Base-by-base conservation (phyloP, 2,797 vertebrate species). In the Mastacembelus armatus region DNA sequence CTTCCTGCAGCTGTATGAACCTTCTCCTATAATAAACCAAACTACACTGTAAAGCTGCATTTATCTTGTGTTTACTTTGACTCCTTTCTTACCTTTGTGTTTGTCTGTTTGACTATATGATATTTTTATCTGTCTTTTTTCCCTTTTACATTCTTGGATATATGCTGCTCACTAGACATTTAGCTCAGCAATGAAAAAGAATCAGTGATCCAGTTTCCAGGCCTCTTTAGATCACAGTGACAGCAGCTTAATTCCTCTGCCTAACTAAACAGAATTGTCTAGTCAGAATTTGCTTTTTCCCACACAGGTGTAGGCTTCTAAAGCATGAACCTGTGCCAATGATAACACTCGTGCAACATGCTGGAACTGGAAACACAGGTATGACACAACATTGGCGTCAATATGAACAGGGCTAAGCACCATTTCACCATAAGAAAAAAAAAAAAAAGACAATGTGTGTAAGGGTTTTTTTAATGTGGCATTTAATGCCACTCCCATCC, bases 321-420 rank as follows among this genome's bases (percentile, higher is more conserved):
- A 29, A 56, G 68, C 38, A 36, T 71, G 40, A 62, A 14, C 16
- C 24, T 24, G 54, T 58, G 51, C 44, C 42, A 39, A 7, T 38
- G 47, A 55, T 54, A 27, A 27, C 63, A 24, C 49, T 48, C 66
- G 19, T 30, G 62, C 45, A 70, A 85, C 90, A 79, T 78, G 90
- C 77, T 82, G 61, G 64, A 85, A 89, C 87, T 79, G 81, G 89
- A 89, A 75, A 78, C 72, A 71, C 75, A 74, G 77, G 82, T 77
- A 80, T 78, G 83, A 63, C 70, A 77, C 64, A 69, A 35, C 30
- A n/a, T 55, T 79, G 67, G 74, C 69, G 78, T 19, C 27, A 19
- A 79, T 50, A 48, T 58, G 32, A 40, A 72, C 55, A 45, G 72
- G 49, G 60, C 29, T 15, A 9, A 36, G 42, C 12, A 60, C 47